phyloP scores from a whole-genome alignment of 2,113 vertebrate genomes.

The Phainopepla nitens region DNA sequence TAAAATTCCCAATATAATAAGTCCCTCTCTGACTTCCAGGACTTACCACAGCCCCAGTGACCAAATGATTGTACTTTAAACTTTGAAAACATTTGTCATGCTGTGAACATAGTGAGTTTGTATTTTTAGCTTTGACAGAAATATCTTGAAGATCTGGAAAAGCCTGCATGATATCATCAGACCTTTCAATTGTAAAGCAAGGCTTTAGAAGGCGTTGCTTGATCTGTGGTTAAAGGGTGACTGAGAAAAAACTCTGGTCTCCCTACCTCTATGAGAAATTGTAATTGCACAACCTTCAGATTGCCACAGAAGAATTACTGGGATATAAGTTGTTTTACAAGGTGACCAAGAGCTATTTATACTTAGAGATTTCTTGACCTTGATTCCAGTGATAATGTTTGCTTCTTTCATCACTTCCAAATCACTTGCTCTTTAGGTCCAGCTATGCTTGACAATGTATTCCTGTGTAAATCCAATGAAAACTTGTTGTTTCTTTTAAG shows the following conservation, averaged over 20 bases:
- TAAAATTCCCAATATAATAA: not conserved
- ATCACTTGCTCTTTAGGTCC: not conserved
- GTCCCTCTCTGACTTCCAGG: not conserved
- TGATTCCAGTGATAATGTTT: not conserved
- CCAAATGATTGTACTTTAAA: not conserved
- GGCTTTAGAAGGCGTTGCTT: not conserved
- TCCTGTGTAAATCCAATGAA: not conserved
- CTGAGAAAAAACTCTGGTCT: not conserved
- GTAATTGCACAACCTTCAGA: not conserved
- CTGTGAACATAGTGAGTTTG: not conserved
- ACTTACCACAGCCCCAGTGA: not conserved
- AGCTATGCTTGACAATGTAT: not conserved
- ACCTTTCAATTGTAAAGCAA: not conserved
- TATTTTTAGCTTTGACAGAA: not conserved
- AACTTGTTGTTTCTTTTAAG: not conserved
- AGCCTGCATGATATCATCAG: not conserved
- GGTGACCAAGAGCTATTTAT: not conserved
- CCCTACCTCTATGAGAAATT: not conserved
- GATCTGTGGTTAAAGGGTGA: not conserved
- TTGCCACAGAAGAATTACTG: not conserved
- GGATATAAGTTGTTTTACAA: not conserved
- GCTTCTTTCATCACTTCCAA: not conserved
- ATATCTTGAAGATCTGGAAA: not conserved
- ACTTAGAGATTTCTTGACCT: not conserved
- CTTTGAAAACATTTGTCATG: not conserved